phyloP scores from a whole-genome alignment of 1,140 invertebrate genomes.

The Meloidogyne exigua region DNA sequence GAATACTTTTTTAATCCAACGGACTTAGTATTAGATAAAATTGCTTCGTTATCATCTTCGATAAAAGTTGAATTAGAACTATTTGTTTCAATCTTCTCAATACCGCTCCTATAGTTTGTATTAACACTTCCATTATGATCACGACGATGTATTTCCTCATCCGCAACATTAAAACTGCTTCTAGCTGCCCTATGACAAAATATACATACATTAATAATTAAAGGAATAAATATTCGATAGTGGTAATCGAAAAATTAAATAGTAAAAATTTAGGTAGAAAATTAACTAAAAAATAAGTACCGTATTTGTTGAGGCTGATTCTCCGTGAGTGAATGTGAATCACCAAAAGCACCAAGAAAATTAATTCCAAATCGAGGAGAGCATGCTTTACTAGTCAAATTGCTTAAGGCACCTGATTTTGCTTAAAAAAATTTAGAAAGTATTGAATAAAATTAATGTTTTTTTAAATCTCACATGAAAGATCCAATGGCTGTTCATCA shows the following conservation, averaged over 20 bases:
- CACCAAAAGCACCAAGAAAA: background rate
- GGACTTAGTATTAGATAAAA: too few relatives aligned
- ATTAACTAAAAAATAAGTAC: background rate
- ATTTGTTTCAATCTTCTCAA: too few relatives aligned
- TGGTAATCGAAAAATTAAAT: too few relatives aligned
- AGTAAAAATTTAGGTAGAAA: background rate
- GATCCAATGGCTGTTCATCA: background rate
- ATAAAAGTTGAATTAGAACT: background rate
- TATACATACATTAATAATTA: too few relatives aligned
- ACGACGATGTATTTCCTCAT: background rate
- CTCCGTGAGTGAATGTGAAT: background rate
- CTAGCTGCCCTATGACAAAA: background rate
- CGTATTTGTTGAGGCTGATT: background rate
- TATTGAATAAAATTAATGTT: background rate
- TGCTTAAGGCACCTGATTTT: background rate
- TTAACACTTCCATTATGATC: background rate
- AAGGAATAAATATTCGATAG: too few relatives aligned
- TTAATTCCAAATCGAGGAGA: background rate
- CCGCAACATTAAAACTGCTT: background rate
- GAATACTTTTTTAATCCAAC: conserved; percentile 31
- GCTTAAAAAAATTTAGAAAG: background rate
- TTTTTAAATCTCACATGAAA: background rate
- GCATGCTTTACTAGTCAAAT: background rate
- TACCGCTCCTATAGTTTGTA: background rate
- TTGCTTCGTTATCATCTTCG: conserved; percentile 16